These are phyloP conservation scores for Prunella strophiata DNA, from an alignment of 2,797 vertebrate species.

Conservation along the genomic window DNA sequence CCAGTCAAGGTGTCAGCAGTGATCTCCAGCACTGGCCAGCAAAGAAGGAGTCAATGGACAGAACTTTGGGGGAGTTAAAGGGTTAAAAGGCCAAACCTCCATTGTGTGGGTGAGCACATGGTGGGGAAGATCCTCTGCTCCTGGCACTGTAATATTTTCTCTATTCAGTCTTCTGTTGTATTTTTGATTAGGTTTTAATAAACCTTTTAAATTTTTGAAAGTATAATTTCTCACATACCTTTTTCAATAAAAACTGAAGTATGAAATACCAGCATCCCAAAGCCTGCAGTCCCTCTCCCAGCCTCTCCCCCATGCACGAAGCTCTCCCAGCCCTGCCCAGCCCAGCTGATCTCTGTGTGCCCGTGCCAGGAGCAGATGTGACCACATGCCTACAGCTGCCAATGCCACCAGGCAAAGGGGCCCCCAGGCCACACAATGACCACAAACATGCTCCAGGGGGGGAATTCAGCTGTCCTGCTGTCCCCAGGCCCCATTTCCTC, in stretches of 20 bases:
- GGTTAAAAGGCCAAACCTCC: background rate
- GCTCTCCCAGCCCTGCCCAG: background rate
- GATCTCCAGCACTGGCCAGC: background rate
- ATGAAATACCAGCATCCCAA: background rate
- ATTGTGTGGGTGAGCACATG: background rate
- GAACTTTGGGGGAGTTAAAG: background rate
- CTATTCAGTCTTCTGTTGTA: background rate
- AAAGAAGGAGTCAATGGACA: background rate
- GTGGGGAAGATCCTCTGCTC: background rate
- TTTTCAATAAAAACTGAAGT: background rate
- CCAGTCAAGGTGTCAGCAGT: background rate
- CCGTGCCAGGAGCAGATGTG: background rate
- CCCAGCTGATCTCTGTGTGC: background rate
- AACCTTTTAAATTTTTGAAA: background rate
- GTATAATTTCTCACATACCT: background rate
- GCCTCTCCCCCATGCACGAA: background rate
- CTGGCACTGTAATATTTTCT: rapidly evolving
- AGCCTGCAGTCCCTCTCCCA: background rate
- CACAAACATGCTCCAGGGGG: background rate
- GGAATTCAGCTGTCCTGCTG: background rate
- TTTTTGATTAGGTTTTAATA: background rate
- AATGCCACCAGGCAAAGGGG: background rate
- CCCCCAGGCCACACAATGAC: background rate
- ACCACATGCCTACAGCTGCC: background rate
- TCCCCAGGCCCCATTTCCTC: background rate